Base-by-base conservation (phyloP, 2,113 vertebrate genomes). In the Asarcornis scutulata region DNA sequence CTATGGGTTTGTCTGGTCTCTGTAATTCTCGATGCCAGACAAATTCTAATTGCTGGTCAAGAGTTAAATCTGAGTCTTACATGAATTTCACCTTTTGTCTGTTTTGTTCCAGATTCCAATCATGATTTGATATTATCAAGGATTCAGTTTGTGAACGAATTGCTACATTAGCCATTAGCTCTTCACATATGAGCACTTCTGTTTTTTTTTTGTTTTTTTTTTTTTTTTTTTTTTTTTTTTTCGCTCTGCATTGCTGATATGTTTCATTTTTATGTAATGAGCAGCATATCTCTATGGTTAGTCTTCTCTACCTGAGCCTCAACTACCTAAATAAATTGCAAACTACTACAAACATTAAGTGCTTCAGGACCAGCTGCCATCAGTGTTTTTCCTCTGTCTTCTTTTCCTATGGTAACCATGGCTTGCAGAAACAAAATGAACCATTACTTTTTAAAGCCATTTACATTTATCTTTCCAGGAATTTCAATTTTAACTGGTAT, bases 261-360 rank as follows among this genome's bases (percentile, higher is more conserved):
- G 78, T 87, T 92, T 87, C 74, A 95, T 96, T 95, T 97, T 89
- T 91, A 68, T 87, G 50, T 93, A 95, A 97, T 82, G 93, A 94
- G 67, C 26, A 95, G 44, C 74, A 89, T 84, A 92, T 87, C 58
- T 91, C 91, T 62, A 62, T 67, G 87, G 83, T 95, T 89, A 94
- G 66, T 66, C 53, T 68, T 22, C 66, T 87, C 74, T 92, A 77
- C 69, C 89, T 92, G 78, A 94, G 83, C 62, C 71, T 92, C 94
- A 93, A 93, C 87, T 87, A 95, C 93, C 94, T 96, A 95, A 95
- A 92, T 95, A 95, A 95, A 91, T 77, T 82, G 71, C 69, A 92
- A 95, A 95, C 77, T 85, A 76, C 80, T 82, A 34, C 5, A 50
- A 93, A 82, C 89, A 93, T 93, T 91, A 95, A 79, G 48, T 66